phyloP scores from a whole-genome alignment of 2,888 invertebrate genomes.

The Hoplodrina blanda region DNA sequence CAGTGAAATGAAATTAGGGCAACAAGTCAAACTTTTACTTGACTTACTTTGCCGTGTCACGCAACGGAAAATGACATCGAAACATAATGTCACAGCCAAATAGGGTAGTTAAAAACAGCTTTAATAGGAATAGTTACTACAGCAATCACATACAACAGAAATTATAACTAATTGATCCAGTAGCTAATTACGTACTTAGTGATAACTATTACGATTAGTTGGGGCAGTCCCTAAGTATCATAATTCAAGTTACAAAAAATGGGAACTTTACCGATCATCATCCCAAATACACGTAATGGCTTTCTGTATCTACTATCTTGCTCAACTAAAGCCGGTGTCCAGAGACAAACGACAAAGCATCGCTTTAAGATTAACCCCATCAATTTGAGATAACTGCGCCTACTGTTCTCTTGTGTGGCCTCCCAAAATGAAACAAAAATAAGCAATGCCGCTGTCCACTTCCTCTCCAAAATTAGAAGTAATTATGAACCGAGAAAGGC shows the following conservation, averaged over 20 bases:
- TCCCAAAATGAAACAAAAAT: conserved; percentile 68
- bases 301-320: conserved; percentile 73
- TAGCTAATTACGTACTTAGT: neutral
- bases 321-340: conserved; percentile 76
- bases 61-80: conserved; percentile 81
- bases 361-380: conserved; percentile 85
- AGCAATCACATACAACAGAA: conserved; percentile 35
- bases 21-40: conserved; percentile 84
- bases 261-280: conserved; percentile 55
- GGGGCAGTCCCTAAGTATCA: conserved; percentile 4
- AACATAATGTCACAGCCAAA: conserved; percentile 78
- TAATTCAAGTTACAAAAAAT: conserved; percentile 48
- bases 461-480: conserved; percentile 47
- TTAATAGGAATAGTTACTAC: conserved; percentile 63
- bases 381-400: conserved; percentile 83
- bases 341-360: conserved; percentile 81
- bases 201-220: conserved; percentile 6
- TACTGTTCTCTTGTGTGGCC: conserved; percentile 83
- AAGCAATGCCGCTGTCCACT: conserved; percentile 47
- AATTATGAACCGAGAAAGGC: conserved; percentile 3
- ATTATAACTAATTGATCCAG: conserved; percentile 34
- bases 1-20: conserved; percentile 85
- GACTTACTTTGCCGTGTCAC: conserved; percentile 85
- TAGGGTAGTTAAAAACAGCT: conserved; percentile 71
- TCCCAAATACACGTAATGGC: conserved; percentile 68